Evolutionary conservation across 2,888 invertebrate genomes (phyloP).

Genomic region (Drosophila dives): DNA sequence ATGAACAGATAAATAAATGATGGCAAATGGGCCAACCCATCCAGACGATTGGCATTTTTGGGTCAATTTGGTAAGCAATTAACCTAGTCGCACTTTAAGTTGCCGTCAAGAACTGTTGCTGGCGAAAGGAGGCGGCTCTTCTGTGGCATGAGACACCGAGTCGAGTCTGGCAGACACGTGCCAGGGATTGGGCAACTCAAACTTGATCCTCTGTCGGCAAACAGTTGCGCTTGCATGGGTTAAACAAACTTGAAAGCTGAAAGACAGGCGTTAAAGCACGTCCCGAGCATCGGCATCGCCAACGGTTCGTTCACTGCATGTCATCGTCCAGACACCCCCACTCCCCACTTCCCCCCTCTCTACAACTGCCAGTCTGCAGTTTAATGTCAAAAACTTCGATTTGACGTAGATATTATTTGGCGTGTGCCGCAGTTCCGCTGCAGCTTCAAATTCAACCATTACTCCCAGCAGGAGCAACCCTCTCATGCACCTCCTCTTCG

Average conservation of each 20-base stretch:
- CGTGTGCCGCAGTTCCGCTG: conserved; percentile 59
- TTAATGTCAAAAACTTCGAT: conserved; percentile 71
- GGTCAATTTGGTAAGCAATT: conserved; percentile 70
- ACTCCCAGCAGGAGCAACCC: conserved; percentile 1
- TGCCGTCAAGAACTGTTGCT: background rate
- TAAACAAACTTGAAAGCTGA: conserved; percentile 75
- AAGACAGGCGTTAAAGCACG: conserved; percentile 76
- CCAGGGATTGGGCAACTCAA: conserved; percentile 61
- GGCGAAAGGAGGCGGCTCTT: background rate
- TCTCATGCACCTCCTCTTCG: background rate
- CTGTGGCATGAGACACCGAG: conserved; percentile 20
- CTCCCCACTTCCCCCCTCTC: background rate
- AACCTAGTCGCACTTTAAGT: conserved; percentile 54
- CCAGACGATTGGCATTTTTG: conserved; percentile 41
- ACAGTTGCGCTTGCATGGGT: conserved; percentile 67
- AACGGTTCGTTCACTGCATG: conserved; percentile 62
- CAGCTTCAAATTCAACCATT: conserved; percentile 12
- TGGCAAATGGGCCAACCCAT: background rate
- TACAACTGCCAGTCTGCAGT: conserved; percentile 33
- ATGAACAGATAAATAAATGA: conserved; percentile 18
- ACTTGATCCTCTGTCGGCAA: conserved; percentile 63
- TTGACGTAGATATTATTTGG: conserved; percentile 73
- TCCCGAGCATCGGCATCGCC: conserved; percentile 53
- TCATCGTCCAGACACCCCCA: background rate
- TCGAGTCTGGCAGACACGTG: conserved; percentile 56